phyloP scores from a whole-genome alignment of 2,797 vertebrate species.

The Mico argentatus region DNA sequence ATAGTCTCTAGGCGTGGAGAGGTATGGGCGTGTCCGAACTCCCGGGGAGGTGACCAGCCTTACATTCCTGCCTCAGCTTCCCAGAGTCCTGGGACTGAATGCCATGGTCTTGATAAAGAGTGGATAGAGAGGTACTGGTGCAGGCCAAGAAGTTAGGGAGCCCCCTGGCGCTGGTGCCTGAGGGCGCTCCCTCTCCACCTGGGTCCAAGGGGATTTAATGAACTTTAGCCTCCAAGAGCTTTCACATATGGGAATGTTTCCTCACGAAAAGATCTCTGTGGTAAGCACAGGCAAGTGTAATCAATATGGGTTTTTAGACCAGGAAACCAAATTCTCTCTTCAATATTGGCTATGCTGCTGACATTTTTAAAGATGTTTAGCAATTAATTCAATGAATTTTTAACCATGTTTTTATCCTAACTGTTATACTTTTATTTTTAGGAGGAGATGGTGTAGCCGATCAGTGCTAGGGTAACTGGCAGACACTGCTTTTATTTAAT shows the following conservation, averaged over 20 bases:
- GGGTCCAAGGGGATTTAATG: background rate
- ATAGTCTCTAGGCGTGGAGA: too few species aligned
- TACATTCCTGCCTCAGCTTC: background rate
- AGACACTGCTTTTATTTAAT: background rate
- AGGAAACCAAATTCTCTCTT: background rate
- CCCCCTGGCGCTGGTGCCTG: rapidly evolving
- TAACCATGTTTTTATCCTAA: background rate
- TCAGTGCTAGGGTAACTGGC: rapidly evolving
- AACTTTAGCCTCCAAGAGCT: background rate
- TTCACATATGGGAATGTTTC: too few species aligned
- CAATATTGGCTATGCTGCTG: background rate
- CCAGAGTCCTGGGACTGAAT: background rate
- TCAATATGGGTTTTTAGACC: background rate
- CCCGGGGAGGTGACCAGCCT: too few species aligned
- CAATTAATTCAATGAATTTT: background rate
- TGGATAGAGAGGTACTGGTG: rapidly evolving
- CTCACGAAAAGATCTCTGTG: background rate
- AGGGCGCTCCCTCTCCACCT: rapidly evolving
- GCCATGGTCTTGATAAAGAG: background rate
- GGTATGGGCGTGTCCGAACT: too few species aligned
- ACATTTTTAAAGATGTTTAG: background rate
- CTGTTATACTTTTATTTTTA: background rate
- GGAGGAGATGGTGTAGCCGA: rapidly evolving
- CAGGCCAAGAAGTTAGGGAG: rapidly evolving
- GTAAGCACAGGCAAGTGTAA: rapidly evolving